Evolutionary conservation across 2,797 vertebrate genomes (phyloP).

Genomic region (Amblyraja radiata): DNA sequence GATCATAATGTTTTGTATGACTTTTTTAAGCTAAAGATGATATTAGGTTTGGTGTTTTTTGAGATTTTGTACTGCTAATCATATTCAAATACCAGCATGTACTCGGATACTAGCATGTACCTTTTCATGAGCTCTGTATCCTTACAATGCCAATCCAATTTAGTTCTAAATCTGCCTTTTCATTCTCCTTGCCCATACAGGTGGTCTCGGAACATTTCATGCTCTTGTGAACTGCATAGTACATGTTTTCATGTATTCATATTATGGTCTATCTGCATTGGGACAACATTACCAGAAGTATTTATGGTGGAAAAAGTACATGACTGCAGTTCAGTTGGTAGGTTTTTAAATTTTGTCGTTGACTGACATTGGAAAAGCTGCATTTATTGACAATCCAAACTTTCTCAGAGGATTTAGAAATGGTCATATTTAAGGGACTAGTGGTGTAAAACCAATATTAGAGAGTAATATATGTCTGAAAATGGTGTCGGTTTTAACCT

Average conservation of each 20-base stretch:
- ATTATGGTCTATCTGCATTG: slow-evolving; percentile 85
- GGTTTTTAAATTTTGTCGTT: slow-evolving; percentile 47
- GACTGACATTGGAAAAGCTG: neutral
- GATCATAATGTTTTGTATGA: neutral
- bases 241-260: slow-evolving; percentile 89
- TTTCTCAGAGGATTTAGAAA: neutral
- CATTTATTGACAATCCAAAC: neutral
- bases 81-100: no score
- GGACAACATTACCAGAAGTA: slow-evolving; percentile 84
- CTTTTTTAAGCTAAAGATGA: no score
- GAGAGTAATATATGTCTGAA: neutral
- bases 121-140: no score
- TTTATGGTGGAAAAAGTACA: slow-evolving; percentile 96
- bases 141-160: no score
- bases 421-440: neutral
- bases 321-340: slow-evolving; percentile 90
- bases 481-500: neutral
- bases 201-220: slow-evolving; percentile 91
- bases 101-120: no score
- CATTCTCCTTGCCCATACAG: slow-evolving; percentile 51
- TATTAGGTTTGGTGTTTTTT: no score
- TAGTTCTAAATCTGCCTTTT: neutral
- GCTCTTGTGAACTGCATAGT: slow-evolving; percentile 81
- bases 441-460: neutral
- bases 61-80: no score